Conservation (phyloP, 2,888 invertebrate genomes). For the Volucella bombylans region DNA sequence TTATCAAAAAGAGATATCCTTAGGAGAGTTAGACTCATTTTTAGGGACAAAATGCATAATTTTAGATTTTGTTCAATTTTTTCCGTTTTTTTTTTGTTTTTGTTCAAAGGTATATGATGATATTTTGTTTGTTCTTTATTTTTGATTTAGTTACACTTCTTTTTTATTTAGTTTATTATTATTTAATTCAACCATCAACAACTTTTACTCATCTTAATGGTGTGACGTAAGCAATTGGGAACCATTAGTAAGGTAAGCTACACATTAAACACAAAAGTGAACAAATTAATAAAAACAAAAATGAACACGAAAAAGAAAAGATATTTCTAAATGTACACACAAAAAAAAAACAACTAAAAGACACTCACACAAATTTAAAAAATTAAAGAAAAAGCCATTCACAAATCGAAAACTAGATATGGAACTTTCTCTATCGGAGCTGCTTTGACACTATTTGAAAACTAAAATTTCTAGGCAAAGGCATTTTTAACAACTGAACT, state of each 20-base stretch:
- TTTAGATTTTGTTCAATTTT: background rate
- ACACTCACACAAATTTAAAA: slow-evolving; percentile 67
- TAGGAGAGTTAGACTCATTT: slow-evolving; percentile 47
- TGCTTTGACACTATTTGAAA: slow-evolving; percentile 65
- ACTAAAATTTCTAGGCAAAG: slow-evolving; percentile 66
- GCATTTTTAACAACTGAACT: slow-evolving; percentile 68
- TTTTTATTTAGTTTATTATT: slow-evolving; percentile 71
- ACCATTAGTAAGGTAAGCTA: slow-evolving; percentile 83
- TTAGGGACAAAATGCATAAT: slow-evolving; percentile 30
- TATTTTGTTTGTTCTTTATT: slow-evolving; percentile 4
- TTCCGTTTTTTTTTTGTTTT: slow-evolving; percentile 2
- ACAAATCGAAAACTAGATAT: slow-evolving; percentile 53
- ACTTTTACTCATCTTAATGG: slow-evolving; percentile 80
- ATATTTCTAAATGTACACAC: slow-evolving; percentile 44
- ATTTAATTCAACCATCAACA: slow-evolving; percentile 56
- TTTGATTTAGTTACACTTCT: slow-evolving; percentile 68
- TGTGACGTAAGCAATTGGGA: slow-evolving; percentile 83
- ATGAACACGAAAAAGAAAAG: slow-evolving; percentile 20
- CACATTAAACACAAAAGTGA: slow-evolving; percentile 81
- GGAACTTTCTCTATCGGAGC: slow-evolving; percentile 65
- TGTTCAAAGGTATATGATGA: slow-evolving; percentile 44
- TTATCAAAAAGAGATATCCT: slow-evolving; percentile 54
- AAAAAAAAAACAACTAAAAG: slow-evolving; percentile 61
- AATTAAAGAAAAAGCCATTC: slow-evolving; percentile 56
- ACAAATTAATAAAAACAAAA: slow-evolving; percentile 35